phyloP scores from a whole-genome alignment of 2,113 vertebrate genomes.

The Sorex fumeus region DNA sequence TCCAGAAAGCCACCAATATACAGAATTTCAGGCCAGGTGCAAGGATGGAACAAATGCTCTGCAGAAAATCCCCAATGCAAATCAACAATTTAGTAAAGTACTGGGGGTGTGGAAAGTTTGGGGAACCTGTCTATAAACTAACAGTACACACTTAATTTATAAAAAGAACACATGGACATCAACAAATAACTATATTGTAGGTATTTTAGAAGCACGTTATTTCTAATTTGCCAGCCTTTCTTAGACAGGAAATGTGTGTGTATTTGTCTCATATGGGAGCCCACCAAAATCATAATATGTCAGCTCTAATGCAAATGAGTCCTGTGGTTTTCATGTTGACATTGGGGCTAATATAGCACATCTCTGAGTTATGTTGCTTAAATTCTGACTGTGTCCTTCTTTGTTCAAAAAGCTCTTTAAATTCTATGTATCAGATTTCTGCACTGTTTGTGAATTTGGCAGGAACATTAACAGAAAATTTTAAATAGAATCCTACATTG shows the following conservation, averaged over 20 bases:
- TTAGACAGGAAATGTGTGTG: background rate
- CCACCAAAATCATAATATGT: background rate
- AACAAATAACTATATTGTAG: background rate
- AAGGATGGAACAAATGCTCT: no score
- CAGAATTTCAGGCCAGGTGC: no score
- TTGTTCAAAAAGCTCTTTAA: background rate
- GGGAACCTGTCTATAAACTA: no score
- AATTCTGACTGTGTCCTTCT: background rate
- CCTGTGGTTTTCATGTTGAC: background rate
- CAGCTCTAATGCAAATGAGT: background rate
- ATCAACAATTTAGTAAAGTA: no score
- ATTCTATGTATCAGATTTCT: slow-evolving; percentile 54
- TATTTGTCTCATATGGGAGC: background rate
- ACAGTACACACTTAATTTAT: no score
- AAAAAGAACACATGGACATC: no score
- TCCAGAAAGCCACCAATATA: no score
- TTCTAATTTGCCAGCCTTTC: background rate
- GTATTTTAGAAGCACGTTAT: background rate
- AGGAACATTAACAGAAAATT: slow-evolving; percentile 24
- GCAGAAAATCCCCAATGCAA: no score
- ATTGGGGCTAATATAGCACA: background rate
- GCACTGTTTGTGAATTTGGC: slow-evolving; percentile 6
- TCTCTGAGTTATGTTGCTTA: background rate
- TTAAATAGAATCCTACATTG: background rate
- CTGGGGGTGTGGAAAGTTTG: no score